Conservation (phyloP, 1,140 invertebrate species). For the Pseudomyrmex dendroicus region DNA sequence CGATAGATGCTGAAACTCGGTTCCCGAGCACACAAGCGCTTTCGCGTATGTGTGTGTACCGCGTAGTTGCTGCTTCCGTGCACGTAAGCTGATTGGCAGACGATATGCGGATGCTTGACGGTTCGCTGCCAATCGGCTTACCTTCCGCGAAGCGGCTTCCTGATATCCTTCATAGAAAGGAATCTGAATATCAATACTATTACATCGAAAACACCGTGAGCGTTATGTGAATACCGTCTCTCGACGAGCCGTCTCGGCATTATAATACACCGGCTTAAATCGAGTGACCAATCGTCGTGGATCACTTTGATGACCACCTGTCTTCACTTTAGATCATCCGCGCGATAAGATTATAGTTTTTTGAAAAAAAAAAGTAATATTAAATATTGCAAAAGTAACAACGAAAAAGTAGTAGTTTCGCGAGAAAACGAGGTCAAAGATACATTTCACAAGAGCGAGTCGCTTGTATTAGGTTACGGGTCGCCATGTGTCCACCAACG, state of each 20-base stretch:
- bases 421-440: neutral
- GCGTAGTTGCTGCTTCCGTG: neutral
- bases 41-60: conserved; percentile 2
- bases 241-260: neutral
- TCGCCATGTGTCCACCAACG: neutral
- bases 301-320: neutral
- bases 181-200: conserved; percentile 66
- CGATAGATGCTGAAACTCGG: conserved; percentile 33
- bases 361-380: too few relatives aligned
- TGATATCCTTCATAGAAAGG: conserved; percentile 26
- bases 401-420: neutral
- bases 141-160: conserved; percentile 48
- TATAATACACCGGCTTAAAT: conserved; percentile 8
- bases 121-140: conserved; percentile 72
- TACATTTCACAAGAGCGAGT: conserved; percentile 1
- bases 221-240: conserved; percentile 15
- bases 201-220: conserved; percentile 19
- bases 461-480: neutral
- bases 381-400: neutral
- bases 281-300: neutral
- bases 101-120: conserved; percentile 67
- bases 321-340: neutral
- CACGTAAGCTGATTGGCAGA: conserved; percentile 71
- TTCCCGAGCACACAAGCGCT: too few relatives aligned
- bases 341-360: neutral